Base-by-base conservation (phyloP, 1,140 invertebrate species). In the Cataglyphis hispanica region DNA sequence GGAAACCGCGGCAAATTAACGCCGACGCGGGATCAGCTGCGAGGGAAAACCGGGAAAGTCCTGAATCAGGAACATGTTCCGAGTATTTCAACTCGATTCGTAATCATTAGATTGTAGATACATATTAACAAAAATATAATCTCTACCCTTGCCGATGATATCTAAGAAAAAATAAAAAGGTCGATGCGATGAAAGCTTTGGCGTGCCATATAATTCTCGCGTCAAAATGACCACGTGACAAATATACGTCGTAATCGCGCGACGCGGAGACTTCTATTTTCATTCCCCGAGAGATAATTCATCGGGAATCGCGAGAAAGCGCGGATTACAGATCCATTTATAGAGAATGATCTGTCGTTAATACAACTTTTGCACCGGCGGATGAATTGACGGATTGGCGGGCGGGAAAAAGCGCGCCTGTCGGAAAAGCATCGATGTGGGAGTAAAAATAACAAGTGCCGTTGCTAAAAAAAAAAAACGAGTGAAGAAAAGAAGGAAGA, bases 1-100 rank as follows among this genome's bases (percentile, higher is more conserved):
- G 66, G 63, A 86, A 86, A 85, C 83, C 74, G 74, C 85, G 72
- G 61, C 46, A 80, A 90, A 87, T 89, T 85, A 89, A 90, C 85
- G 76, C 53, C 76, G 66, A 86, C 80, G 31, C 67, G 72, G 34
- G 72, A 60, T 70, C 78, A 34, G 50, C 70, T 40, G 8, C 64
- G 22, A 13, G 16, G 3, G 6, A 37, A 37, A 27, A 16, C 7
- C 13, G 31, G 31, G 19, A 50, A 2, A 80, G 13, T 40, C 11
- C 22, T 40, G 34, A n/a, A 19, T 50, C 43, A 37, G 11, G 7
- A 22, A 40, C 34, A 19, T 63, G 5, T 27, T 16, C 8, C 11
- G 40, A 22, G 1, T n/a, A n/a, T n/a, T n/a, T n/a, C n/a, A n/a
- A n/a, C n/a, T 58, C 25, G 27, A 6, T 34, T 53, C 31, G 16